A percentile compares a stretch with the other conserved stretches of the same genome.
These are phyloP conservation scores for Anarhynchus alexandrinus DNA, from an alignment of 2,113 vertebrate species.

Conservation along the genomic window DNA sequence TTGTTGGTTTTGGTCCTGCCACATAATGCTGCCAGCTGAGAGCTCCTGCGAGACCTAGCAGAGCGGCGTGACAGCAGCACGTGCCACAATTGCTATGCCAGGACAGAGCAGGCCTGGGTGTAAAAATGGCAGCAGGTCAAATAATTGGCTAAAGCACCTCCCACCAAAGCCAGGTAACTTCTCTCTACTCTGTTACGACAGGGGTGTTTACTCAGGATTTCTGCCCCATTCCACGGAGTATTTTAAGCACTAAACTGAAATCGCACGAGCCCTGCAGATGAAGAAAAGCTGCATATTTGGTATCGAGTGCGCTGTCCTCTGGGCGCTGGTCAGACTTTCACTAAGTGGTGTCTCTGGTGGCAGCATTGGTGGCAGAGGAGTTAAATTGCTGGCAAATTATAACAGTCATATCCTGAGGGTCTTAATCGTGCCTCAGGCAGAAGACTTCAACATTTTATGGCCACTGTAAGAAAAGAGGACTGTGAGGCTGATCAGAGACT, in stretches of 20 bases:
- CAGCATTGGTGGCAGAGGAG: neutral
- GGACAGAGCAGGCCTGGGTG: neutral
- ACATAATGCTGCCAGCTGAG: neutral
- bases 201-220: neutral
- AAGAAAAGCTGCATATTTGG: neutral
- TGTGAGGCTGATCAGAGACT: neutral
- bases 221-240: neutral
- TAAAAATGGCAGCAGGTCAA: neutral
- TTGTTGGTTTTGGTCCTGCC: neutral
- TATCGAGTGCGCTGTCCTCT: neutral
- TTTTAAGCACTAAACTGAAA: neutral
- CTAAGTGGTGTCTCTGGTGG: neutral
- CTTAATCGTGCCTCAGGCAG: neutral
- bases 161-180: neutral
- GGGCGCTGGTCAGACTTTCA: neutral
- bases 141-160: neutral
- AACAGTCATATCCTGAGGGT: neutral
- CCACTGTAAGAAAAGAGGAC: accelerated
- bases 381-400: neutral
- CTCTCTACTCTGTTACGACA: neutral
- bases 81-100: neutral
- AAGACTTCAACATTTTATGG: neutral
- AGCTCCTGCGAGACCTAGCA: neutral
- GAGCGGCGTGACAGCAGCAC: neutral
- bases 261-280: neutral